Evolutionary conservation across 2,113 vertebrate genomes (phyloP), one percentile per base, ranked within the genome.

Genomic region (Petaurus breviceps): DNA sequence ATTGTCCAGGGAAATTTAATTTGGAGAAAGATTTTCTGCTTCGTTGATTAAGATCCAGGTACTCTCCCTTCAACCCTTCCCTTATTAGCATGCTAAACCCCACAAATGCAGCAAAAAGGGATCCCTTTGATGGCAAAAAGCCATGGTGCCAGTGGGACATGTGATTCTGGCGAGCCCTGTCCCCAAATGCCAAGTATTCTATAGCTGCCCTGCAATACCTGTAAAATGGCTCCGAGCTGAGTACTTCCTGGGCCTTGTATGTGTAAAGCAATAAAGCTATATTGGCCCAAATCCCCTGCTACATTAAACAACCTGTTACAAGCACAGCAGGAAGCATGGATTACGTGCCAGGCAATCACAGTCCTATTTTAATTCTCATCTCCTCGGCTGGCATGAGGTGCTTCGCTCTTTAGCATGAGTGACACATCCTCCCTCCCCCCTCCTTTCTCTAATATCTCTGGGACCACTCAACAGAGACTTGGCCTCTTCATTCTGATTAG

Each of bases 191-290:
- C 91, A 77, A 90, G 55, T 89, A 92, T 90, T 97, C 90, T 93
- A 92, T 96, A 94, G 96, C 94, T 96, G 97, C 53, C 11, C 0
- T 97, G 90, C 90, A 94, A 97, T 96, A 97, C 95, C 96, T 96
- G 93, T 96, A 95, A 97, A 97, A 90, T 51, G 90, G 50, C 77
- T 96, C 43, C 89, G 61, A 96, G 96, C 46, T n/a, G 37, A 57
- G 91, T 49, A 90, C 95, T 9, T 97, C 96, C 94, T 96, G 94
- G 92, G 77, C 92, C 96, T 95, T 96, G 94, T 11, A 93, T 49
- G 68, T 84, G 51, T 92, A 68, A 50, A 90, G 51, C 90, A 92
- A 93, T 97, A 97, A 96, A 96, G 94, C 57, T 49, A 50, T 90
- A 91, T 52, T 55, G 91, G 94, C 95, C 92, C 53, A 95, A 96